Conservation (phyloP, 1,140 invertebrate genomes). For the Ceratosolen solmsi region DNA sequence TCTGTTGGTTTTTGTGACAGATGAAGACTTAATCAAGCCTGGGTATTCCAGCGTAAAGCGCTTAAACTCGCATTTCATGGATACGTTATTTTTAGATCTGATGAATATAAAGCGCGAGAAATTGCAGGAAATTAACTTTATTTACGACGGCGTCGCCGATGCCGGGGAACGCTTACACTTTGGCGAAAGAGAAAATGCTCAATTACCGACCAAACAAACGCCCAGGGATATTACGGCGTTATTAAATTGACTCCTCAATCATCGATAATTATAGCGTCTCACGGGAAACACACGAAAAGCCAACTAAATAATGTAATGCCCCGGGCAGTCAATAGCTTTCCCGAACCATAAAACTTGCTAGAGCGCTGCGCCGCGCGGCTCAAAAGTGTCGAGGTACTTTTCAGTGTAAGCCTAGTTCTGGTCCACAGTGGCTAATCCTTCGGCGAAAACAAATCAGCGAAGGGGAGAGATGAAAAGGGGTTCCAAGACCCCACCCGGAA, state of each 20-base stretch:
- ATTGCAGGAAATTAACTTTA: neutral
- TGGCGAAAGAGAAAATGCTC: neutral
- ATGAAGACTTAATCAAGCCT: constrained; percentile 19
- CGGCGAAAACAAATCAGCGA: neutral
- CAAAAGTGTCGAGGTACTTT: no score
- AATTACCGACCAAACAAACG: neutral
- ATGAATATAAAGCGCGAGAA: neutral
- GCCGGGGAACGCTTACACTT: neutral
- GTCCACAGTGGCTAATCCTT: no score
- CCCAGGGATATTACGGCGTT: neutral
- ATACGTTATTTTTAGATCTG: no score
- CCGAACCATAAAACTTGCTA: neutral
- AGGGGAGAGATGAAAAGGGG: neutral
- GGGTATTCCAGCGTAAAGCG: neutral
- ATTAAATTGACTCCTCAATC: neutral
- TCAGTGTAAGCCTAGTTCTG: no score
- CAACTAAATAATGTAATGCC: neutral
- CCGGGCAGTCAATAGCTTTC: neutral
- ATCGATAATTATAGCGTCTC: neutral
- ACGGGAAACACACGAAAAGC: neutral
- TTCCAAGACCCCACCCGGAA: neutral
- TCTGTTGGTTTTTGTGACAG: constrained; percentile 9
- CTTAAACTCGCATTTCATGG: neutral
- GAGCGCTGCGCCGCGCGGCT: neutral
- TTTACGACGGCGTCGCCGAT: neutral